Base-by-base conservation (phyloP, 1,140 invertebrate genomes). In the Micrasema minimum region DNA sequence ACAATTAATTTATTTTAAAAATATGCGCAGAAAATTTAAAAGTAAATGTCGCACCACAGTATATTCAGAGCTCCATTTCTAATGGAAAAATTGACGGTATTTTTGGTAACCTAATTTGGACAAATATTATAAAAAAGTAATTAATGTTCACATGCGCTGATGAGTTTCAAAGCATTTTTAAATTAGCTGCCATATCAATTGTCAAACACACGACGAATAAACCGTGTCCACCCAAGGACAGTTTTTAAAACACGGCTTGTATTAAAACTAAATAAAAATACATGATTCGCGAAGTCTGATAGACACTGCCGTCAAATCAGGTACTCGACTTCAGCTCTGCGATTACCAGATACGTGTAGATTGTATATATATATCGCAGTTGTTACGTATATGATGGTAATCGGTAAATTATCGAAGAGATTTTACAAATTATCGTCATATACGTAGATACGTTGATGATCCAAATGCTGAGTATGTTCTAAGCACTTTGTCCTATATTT, bases 201-300 rank as follows among this genome's bases (percentile, higher is more conserved):
- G 51, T 55, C 51, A 55, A 55, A 55, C 26, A 55, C 26, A 55
- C 22, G 51, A 55, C 18, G 26, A 35, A 55, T 51, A 55, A 55
- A 55, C 26, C 51, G 51, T 35, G 51, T 26, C 26, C 26, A 45
- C 43, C 18, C 18, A 16, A 16, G 41, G 41, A 16, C n/a, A 6
- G 43, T n/a, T 45, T n/a, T 16, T 45, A 14, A n/a, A 45, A 45
- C n/a, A 9, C n/a, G n/a, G 43, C n/a, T 45, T 16, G 18, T 14
- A 45, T n/a, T n/a, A n/a, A n/a, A n/a, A n/a, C n/a, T n/a, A 45
- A 45, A 11, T n/a, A 45, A 16, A 7, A 14, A 45, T 1, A 14
- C 18, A 14, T 45, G 43, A 45, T n/a, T 6, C 1, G 43, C 4
- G 41, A 45, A 10, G 41, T 6, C 43, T 14, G 2, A 43, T 9